Percentiles rank a stretch among this genome's conserved stretches.
phyloP scores from a whole-genome alignment of 2,888 invertebrate species.

The Onchidella celtica region DNA sequence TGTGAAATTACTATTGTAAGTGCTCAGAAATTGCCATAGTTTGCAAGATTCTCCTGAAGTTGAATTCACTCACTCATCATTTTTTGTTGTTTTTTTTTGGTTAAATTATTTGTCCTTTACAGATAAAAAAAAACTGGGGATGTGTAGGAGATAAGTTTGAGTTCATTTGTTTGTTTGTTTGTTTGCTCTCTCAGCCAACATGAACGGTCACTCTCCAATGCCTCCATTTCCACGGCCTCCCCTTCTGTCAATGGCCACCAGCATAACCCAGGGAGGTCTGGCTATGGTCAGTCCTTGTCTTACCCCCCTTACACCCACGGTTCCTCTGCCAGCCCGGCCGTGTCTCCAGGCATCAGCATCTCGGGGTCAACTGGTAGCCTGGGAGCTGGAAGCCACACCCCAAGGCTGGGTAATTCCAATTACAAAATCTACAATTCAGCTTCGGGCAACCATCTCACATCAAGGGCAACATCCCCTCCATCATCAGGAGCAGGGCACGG shows the following conservation, averaged over 20 bases:
- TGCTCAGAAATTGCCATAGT: too few species aligned
- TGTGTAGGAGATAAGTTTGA: too few species aligned
- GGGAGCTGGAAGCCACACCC: constrained; percentile 19
- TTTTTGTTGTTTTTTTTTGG: too few species aligned
- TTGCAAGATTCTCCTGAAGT: too few species aligned
- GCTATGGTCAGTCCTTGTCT: constrained; percentile 27
- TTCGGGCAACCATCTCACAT: constrained; percentile 22
- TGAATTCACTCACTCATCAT: too few species aligned
- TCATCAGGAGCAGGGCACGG: not conserved
- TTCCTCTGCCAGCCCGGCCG: not conserved
- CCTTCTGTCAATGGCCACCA: not conserved
- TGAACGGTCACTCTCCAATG: constrained; percentile 37
- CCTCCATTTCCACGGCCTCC: constrained; percentile 18
- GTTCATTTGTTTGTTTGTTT: too few species aligned
- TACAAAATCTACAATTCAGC: constrained; percentile 19
- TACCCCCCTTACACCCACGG: constrained; percentile 33
- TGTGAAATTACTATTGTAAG: too few species aligned
- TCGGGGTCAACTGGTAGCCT: constrained; percentile 16
- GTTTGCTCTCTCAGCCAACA: too few species aligned
- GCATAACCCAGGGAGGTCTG: constrained; percentile 1
- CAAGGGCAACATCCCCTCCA: not conserved
- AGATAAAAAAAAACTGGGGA: too few species aligned
- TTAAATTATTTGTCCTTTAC: too few species aligned
- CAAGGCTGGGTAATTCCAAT: constrained; percentile 16
- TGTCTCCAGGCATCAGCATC: constrained; percentile 21